These are phyloP conservation scores for Tyrophagus putrescentiae DNA, from an alignment of 1,140 invertebrate genomes.

Conservation along the genomic window DNA sequence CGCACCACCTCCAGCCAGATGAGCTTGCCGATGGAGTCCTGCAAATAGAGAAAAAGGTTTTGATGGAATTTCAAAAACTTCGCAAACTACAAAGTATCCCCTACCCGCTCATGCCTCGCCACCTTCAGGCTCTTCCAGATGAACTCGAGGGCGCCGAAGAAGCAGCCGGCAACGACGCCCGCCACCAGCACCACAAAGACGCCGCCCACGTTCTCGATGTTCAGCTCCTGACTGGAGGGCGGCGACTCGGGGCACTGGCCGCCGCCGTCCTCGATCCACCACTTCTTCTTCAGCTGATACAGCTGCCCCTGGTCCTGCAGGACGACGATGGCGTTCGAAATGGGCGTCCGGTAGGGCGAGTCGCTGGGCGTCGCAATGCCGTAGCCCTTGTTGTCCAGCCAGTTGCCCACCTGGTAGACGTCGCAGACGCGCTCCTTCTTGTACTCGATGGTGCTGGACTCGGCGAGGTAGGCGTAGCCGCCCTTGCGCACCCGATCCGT, in stretches of 20 bases:
- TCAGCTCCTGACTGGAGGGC: constrained; percentile 27
- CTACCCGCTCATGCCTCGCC: constrained; percentile 26
- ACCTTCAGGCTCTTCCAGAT: constrained; percentile 26
- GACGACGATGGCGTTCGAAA: constrained; percentile 36
- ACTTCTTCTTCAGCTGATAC: constrained; percentile 34
- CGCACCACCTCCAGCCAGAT: constrained; percentile 16
- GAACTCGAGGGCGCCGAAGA: constrained; percentile 27
- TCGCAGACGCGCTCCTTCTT: constrained; percentile 35
- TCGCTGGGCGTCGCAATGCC: constrained; percentile 54
- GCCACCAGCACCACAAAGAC: constrained; percentile 40
- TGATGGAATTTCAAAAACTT: too few species aligned
- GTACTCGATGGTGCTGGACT: constrained; percentile 37
- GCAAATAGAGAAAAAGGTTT: too few species aligned
- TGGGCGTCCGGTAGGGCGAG: constrained; percentile 28
- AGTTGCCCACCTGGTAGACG: constrained; percentile 36
- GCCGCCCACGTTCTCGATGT: constrained; percentile 36
- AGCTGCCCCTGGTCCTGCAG: constrained; percentile 38
- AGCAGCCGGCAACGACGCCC: constrained; percentile 33
- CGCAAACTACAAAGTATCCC: not conserved
- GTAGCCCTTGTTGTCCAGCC: constrained; percentile 45
- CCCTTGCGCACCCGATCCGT: constrained; percentile 56
- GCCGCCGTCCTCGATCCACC: constrained; percentile 32
- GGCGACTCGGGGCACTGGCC: constrained; percentile 20
- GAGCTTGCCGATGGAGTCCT: constrained; percentile 16
- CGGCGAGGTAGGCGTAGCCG: constrained; percentile 36